phyloP scores from a whole-genome alignment of 2,113 vertebrate genomes.

The Cathartes aura region DNA sequence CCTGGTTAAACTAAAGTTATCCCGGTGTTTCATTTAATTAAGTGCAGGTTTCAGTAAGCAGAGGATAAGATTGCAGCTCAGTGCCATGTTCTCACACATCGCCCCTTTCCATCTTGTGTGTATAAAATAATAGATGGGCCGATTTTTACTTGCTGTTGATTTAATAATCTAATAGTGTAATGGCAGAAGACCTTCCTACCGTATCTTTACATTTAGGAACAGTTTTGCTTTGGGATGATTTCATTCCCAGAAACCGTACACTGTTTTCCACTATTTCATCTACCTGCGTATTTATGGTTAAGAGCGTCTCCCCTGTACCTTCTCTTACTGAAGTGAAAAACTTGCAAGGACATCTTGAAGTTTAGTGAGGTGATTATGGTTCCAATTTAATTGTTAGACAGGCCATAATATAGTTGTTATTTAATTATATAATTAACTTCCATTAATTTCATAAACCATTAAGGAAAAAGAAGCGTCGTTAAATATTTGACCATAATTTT shows the following conservation, averaged over 20 bases:
- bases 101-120: background rate
- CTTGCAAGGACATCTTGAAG: background rate
- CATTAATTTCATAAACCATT: background rate
- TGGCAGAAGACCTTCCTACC: background rate
- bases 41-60: background rate
- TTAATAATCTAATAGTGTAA: background rate
- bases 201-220: background rate
- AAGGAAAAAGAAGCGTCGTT: background rate
- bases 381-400: background rate
- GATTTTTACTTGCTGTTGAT: background rate
- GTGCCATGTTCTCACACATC: background rate
- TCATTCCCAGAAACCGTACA: background rate
- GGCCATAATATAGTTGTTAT: background rate
- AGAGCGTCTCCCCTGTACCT: background rate
- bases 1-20: background rate
- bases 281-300: background rate
- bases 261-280: background rate
- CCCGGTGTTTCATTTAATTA: background rate
- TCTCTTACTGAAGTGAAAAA: background rate
- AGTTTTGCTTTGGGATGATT: background rate
- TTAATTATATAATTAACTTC: conserved; percentile 18
- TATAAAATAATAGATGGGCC: background rate
- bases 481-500: conserved; percentile 33
- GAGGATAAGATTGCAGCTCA: background rate
- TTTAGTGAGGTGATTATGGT: background rate